Evolutionary conservation across 1,140 invertebrate species (phyloP).

Genomic region (Aphidius ervi): DNA sequence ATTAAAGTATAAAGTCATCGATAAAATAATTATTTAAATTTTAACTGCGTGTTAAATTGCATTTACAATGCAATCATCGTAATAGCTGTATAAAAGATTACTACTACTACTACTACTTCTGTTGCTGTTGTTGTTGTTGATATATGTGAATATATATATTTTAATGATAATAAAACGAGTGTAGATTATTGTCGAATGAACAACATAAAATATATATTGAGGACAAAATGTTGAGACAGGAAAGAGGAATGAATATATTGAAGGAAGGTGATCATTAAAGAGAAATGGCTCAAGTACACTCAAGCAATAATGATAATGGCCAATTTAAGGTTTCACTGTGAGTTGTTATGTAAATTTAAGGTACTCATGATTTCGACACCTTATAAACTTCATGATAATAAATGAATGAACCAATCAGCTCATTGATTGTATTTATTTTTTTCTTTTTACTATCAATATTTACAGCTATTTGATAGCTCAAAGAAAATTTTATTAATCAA

Average conservation of each 20-base stretch:
- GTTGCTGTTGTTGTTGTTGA: no score
- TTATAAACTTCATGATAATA: neutral
- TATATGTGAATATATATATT: no score
- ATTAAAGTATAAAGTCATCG: neutral
- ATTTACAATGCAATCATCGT: constrained; percentile 21
- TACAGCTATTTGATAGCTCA: no score
- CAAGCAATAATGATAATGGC: constrained; percentile 25
- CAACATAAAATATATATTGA: no score
- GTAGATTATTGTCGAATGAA: no score
- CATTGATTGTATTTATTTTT: neutral
- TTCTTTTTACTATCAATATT: no score
- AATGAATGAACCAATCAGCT: no score
- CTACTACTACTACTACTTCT: neutral
- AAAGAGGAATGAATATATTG: constrained; percentile 4
- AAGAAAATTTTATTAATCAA: no score
- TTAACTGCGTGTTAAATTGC: constrained; percentile 17
- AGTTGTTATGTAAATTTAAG: constrained; percentile 26
- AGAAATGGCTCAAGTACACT: neutral
- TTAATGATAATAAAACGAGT: no score
- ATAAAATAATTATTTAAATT: no score
- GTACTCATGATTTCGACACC: constrained; percentile 16
- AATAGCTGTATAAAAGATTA: constrained; percentile 10
- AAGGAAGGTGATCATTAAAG: constrained; percentile 16
- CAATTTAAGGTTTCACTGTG: constrained; percentile 14
- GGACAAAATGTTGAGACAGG: neutral